These are phyloP conservation scores for Sisor rabdophorus DNA, from an alignment of 2,113 vertebrate species.

Conservation along the genomic window DNA sequence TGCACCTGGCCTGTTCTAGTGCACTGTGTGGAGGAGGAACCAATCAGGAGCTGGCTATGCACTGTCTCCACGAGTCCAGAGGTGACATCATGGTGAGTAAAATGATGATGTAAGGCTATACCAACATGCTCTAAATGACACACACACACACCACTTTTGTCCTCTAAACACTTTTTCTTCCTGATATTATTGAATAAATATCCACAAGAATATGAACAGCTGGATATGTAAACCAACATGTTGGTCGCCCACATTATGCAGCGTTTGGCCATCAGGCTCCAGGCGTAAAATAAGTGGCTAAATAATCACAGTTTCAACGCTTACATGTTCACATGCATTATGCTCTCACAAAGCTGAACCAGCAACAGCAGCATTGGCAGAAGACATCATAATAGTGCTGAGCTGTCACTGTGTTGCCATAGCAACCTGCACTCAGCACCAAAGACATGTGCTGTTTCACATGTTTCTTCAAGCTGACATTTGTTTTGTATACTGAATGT, in stretches of 20 bases:
- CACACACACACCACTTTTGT: not conserved
- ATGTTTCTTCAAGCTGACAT: not conserved
- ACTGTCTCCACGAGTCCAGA: slow-evolving; percentile 84
- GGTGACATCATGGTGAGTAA: slow-evolving; percentile 90
- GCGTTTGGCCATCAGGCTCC: not conserved
- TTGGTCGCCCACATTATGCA: not conserved
- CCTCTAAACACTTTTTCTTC: not conserved
- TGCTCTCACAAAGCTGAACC: slow-evolving; percentile 28
- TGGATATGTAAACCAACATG: too few species aligned
- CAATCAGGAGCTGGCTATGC: slow-evolving; percentile 92
- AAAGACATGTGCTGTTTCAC: not conserved
- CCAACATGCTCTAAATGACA: not conserved
- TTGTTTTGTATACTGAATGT: not conserved
- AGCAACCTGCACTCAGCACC: slow-evolving; percentile 35
- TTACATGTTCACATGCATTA: not conserved
- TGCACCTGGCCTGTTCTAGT: slow-evolving; percentile 93
- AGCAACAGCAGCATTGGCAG: slow-evolving; percentile 29
- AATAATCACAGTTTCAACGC: not conserved
- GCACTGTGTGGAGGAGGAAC: slow-evolving; percentile 88
- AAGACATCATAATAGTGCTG: slow-evolving; percentile 17
- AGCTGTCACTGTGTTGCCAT: slow-evolving; percentile 25
- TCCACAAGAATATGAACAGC: not conserved
- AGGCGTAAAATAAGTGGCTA: not conserved
- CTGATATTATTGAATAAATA: not conserved
- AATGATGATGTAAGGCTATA: slow-evolving; percentile 33